A percentile compares a stretch with the other conserved stretches of the same genome.
Conservation (phyloP, 1,140 invertebrate species). For the Drosophila equinoxialis region DNA sequence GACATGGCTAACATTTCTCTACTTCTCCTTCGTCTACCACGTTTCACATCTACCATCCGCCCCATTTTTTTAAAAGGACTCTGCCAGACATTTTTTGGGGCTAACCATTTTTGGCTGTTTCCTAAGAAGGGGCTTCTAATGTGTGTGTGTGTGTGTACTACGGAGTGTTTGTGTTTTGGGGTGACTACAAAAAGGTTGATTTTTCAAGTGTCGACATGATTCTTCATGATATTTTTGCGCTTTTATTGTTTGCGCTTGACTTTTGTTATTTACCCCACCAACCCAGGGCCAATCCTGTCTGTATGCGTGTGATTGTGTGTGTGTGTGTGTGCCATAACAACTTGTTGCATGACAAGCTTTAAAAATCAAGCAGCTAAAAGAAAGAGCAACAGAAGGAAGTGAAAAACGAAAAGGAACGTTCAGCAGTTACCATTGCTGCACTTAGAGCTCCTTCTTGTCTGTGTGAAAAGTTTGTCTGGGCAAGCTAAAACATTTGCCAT, state of each 20-base stretch:
- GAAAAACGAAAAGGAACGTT: constrained; percentile 42
- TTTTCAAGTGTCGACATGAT: constrained; percentile 74
- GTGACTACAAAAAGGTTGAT: constrained; percentile 59
- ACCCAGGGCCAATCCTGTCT: constrained; percentile 9
- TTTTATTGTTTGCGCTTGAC: constrained; percentile 67
- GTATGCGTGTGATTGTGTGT: neutral
- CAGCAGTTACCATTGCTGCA: constrained; percentile 25
- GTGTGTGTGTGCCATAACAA: constrained; percentile 34
- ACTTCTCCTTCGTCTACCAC: constrained; percentile 16
- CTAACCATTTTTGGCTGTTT: constrained; percentile 25
- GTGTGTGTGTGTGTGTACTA: constrained; percentile 33
- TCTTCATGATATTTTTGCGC: constrained; percentile 73
- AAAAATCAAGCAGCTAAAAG: constrained; percentile 62
- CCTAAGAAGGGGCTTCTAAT: constrained; percentile 56
- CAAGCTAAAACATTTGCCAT: constrained; percentile 21
- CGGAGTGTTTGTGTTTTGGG: neutral
- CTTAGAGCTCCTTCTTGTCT: neutral
- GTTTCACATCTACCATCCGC: neutral
- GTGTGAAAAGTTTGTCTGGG: constrained; percentile 25
- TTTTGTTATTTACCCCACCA: constrained; percentile 6
- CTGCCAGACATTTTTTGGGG: constrained; percentile 66
- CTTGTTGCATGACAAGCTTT: constrained; percentile 66
- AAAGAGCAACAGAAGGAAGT: neutral
- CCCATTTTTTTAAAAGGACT: constrained; percentile 44
- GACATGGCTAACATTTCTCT: constrained; percentile 32